phyloP scores from a whole-genome alignment of 2,113 vertebrate species.

The Pontoporia blainvillei region DNA sequence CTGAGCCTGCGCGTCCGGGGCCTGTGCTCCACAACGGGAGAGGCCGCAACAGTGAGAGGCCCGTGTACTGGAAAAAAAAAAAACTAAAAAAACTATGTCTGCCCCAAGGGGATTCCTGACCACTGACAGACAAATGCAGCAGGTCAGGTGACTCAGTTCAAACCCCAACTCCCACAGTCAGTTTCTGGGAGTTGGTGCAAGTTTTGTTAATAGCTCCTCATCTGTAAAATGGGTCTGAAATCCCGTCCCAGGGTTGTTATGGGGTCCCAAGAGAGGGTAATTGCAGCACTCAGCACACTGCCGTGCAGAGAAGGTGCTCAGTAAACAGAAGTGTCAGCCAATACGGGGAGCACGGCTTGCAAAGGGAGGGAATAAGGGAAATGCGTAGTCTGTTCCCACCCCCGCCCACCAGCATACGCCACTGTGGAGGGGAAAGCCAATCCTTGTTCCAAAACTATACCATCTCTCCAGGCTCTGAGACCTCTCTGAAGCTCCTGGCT shows the following conservation, averaged over 20 bases:
- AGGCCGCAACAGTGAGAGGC: too few species aligned
- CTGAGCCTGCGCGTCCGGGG: too few species aligned
- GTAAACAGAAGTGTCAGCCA: rapidly evolving
- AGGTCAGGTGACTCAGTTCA: background rate
- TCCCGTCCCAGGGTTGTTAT: background rate
- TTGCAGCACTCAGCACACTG: too few species aligned
- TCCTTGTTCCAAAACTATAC: too few species aligned
- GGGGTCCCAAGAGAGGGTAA: background rate
- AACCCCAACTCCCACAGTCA: background rate
- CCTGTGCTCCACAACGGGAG: too few species aligned
- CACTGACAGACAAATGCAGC: too few species aligned
- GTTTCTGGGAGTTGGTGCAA: background rate
- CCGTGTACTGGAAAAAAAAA: too few species aligned
- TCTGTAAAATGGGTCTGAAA: background rate
- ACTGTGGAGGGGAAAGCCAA: too few species aligned
- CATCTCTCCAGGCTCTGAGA: background rate
- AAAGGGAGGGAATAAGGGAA: background rate
- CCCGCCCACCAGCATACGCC: too few species aligned
- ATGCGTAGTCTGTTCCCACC: background rate
- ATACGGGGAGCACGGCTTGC: rapidly evolving
- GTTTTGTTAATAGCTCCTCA: background rate
- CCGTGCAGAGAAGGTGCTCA: background rate
- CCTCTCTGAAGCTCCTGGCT: background rate
- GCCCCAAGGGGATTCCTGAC: background rate
- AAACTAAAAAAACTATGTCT: background rate